Conservation (phyloP, 1,140 invertebrate genomes). For the Eubasilissa regina region DNA sequence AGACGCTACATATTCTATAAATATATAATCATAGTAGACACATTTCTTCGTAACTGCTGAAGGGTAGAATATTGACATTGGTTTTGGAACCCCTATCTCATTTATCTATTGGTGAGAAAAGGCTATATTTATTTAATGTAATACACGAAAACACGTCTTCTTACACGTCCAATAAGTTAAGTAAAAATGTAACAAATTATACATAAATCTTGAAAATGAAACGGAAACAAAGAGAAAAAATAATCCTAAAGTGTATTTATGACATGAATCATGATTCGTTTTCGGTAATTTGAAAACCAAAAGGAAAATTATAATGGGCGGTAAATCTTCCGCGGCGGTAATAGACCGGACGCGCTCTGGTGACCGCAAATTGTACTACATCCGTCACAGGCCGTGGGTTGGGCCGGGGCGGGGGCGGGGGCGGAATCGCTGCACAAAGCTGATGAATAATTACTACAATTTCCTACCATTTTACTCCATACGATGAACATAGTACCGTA, state of each 20-base stretch:
- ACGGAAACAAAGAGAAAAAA: too few relatives aligned
- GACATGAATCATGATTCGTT: constrained; percentile 33
- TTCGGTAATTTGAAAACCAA: constrained; percentile 13
- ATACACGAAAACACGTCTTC: neutral
- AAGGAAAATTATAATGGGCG: constrained; percentile 35
- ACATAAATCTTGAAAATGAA: too few relatives aligned
- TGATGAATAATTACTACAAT: constrained; percentile 50
- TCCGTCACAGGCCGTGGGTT: constrained; percentile 45
- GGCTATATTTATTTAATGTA: neutral
- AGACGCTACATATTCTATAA: too few relatives aligned
- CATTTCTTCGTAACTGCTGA: too few relatives aligned
- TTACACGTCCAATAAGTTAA: too few relatives aligned
- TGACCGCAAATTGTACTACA: constrained; percentile 57
- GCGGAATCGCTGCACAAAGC: constrained; percentile 22
- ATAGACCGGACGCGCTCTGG: constrained; percentile 58
- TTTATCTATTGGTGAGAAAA: too few relatives aligned
- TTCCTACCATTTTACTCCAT: constrained; percentile 41
- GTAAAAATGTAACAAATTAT: too few relatives aligned
- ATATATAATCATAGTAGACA: too few relatives aligned
- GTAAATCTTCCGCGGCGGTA: constrained; percentile 52
- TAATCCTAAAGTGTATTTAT: neutral
- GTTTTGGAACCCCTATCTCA: too few relatives aligned
- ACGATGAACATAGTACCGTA: too few relatives aligned
- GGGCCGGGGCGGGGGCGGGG: neutral
- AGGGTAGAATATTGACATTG: too few relatives aligned